Percentiles rank a stretch among this genome's conserved stretches.
Evolutionary conservation across 2,113 vertebrate genomes (phyloP).

Genomic region (Tetrax tetrax): DNA sequence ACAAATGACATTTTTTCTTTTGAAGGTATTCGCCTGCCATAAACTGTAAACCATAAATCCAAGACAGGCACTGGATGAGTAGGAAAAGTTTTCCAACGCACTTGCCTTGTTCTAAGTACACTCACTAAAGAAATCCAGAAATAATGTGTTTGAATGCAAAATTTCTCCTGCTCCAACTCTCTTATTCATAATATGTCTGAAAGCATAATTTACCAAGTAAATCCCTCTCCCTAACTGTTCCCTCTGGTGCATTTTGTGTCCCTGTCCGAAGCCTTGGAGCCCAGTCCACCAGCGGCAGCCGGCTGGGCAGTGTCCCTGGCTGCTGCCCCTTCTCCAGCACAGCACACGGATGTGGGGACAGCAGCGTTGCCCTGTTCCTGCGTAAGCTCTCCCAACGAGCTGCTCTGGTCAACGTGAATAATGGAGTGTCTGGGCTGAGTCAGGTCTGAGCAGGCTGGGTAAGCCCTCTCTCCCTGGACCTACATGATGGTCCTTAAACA

Average conservation of each 20-base stretch:
- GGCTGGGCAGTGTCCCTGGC: too few relatives aligned
- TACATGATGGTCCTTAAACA: not conserved
- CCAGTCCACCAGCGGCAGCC: rapidly evolving
- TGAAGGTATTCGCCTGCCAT: not conserved
- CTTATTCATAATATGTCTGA: not conserved
- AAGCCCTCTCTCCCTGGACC: not conserved
- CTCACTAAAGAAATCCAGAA: not conserved
- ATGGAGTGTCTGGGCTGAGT: not conserved
- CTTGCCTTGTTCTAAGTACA: not conserved
- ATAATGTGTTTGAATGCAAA: rapidly evolving
- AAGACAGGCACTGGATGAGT: not conserved
- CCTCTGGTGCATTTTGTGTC: not conserved
- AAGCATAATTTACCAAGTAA: not conserved
- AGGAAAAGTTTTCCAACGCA: not conserved
- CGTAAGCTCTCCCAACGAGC: not conserved
- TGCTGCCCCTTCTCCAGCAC: not conserved
- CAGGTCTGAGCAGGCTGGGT: not conserved
- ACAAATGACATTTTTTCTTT: not conserved
- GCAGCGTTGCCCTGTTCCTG: rapidly evolving
- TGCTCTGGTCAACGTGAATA: not conserved
- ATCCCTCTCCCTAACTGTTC: not conserved
- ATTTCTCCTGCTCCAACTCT: not conserved
- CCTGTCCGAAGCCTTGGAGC: not conserved
- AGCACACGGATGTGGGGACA: rapidly evolving
- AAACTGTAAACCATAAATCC: not conserved